phyloP scores from a whole-genome alignment of 1,140 invertebrate species.

The Drosophila punjabiensis region DNA sequence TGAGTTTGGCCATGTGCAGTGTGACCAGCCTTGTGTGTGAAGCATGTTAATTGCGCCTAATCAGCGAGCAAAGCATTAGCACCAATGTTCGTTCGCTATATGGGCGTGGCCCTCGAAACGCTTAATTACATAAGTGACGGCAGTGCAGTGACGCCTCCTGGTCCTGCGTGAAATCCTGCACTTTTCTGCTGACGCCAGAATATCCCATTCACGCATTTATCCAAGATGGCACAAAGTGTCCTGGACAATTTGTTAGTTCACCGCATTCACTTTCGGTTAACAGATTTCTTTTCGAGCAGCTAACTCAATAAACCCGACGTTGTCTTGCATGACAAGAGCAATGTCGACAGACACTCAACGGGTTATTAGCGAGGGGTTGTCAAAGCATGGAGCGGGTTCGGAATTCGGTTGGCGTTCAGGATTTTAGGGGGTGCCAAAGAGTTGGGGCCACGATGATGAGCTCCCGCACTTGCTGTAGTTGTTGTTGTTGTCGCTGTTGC shows the following conservation, averaged over 20 bases:
- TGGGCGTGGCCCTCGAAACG: slow-evolving; percentile 55
- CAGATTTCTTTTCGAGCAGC: slow-evolving; percentile 67
- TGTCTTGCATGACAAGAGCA: slow-evolving; percentile 65
- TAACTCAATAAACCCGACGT: slow-evolving; percentile 72
- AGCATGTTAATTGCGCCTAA: slow-evolving; percentile 79
- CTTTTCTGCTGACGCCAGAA: slow-evolving; percentile 16
- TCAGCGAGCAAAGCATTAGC: slow-evolving; percentile 50
- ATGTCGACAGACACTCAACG: slow-evolving; percentile 73
- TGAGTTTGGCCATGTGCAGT: slow-evolving; percentile 27
- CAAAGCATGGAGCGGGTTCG: slow-evolving; percentile 2
- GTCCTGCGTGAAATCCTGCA: slow-evolving; percentile 12
- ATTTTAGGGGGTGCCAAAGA: neutral
- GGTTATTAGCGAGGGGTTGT: slow-evolving; percentile 66
- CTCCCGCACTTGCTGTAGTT: slow-evolving; percentile 17
- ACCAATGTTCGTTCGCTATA: slow-evolving; percentile 6
- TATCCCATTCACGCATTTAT: slow-evolving; percentile 15
- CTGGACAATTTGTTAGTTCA: slow-evolving; percentile 52
- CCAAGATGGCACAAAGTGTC: slow-evolving; percentile 31
- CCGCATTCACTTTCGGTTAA: slow-evolving; percentile 60
- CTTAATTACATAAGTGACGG: slow-evolving; percentile 67
- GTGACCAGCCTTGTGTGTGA: slow-evolving; percentile 61
- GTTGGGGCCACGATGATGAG: slow-evolving; percentile 34
- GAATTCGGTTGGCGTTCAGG: neutral
- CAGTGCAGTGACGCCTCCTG: neutral
- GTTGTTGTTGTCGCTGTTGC: slow-evolving; percentile 2